Evolutionary conservation across 1,140 invertebrate genomes (phyloP), one percentile per base, ranked within the genome.

Genomic region (Epicauta chinensis): DNA sequence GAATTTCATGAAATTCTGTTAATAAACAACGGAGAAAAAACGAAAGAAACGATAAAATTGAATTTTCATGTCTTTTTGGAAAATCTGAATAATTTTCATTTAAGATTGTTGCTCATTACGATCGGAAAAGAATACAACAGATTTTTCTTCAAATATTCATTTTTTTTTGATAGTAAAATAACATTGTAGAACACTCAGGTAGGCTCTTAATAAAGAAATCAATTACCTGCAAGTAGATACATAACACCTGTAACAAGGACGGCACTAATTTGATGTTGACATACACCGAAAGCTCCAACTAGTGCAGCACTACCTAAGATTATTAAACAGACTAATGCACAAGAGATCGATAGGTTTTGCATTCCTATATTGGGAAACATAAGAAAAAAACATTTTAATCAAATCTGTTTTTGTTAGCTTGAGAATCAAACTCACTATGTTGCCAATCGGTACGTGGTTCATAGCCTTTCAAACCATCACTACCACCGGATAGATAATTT

Each of bases 271-370:
- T 93, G 90, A 63, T 89, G 85, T 66, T 89, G 82, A 60, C 87
- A 82, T 3, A 93, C 78, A 6, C 90, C 89, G 65, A 93, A 91
- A 39, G 84, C 79, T 43, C 90, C 90, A 1, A 93, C 84, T 5
- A 92, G 70, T 2, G 88, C 86, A 2, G 89, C 86, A 55, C 83
- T 85, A 13, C 85, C 86, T 45, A 94, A 66, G 11, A 93, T 82
- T 58, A 94, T 93, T 16, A 93, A 77, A 63, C 89, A 91, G 1
- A 94, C 91, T 54, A 93, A 74, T 13, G 89, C 87, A 70, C 91
- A 94, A 7, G 90, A 93, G 69, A 93, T 93, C 41, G 89, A 91
- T 54, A 93, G 72, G 71, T 94, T 94, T 71, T 93, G 89, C 90
- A 94, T 94, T 65, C 90, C 90, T 93, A 69, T 5, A 75, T 73